These are phyloP conservation scores for Vollenhovia emeryi DNA, from an alignment of 1,140 invertebrate species.

Conservation along the genomic window DNA sequence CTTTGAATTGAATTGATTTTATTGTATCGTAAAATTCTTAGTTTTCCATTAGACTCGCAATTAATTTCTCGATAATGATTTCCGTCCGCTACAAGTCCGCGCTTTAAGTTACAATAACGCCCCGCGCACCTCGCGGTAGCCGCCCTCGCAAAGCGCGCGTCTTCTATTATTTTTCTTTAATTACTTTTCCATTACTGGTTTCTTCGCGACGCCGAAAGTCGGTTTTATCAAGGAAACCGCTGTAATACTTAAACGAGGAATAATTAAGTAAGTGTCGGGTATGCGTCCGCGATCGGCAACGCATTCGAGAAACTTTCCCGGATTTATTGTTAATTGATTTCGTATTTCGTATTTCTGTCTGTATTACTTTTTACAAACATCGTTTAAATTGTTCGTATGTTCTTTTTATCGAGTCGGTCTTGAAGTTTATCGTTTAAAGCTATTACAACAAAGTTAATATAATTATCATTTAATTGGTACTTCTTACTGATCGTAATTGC, in stretches of 20 bases:
- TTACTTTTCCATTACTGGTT: slow-evolving; percentile 39
- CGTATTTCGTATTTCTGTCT: too few relatives aligned
- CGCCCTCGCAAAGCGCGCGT: not conserved
- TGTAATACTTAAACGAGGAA: not conserved
- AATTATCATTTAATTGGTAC: not conserved
- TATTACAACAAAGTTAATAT: not conserved
- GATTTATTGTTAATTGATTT: slow-evolving; percentile 4
- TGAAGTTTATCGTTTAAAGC: not conserved
- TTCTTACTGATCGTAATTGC: not conserved
- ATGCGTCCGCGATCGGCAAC: not conserved
- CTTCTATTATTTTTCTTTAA: slow-evolving; percentile 56
- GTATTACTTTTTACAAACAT: not conserved
- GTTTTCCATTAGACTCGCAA: slow-evolving; percentile 52
- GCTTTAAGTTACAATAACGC: not conserved
- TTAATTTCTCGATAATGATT: slow-evolving; percentile 58
- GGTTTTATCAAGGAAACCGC: not conserved
- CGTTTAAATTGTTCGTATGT: not conserved
- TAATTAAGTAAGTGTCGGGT: not conserved
- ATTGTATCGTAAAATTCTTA: slow-evolving; percentile 4
- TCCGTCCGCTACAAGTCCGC: not conserved
- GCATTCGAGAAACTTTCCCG: not conserved
- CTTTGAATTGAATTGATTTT: slow-evolving; percentile 31
- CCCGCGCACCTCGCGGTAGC: not conserved
- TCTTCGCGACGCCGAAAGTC: slow-evolving; percentile 4
- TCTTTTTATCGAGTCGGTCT: not conserved